Evolutionary conservation across 2,797 vertebrate genomes (phyloP).

Genomic region (Hemitrygon akajei): DNA sequence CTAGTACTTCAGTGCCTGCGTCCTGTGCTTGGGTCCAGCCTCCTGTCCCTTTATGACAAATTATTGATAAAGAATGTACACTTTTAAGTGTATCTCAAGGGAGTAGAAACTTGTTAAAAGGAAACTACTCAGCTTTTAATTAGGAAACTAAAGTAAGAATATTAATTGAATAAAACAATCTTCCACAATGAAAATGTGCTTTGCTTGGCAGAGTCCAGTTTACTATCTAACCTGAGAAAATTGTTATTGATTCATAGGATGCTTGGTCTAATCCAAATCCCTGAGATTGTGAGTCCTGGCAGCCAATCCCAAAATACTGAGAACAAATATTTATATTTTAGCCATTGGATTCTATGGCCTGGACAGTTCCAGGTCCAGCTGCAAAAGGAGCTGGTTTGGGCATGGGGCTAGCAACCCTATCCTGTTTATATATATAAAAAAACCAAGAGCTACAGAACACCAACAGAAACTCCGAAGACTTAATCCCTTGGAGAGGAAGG

Average conservation of each 20-base stretch:
- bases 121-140: background rate
- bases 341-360: too few species aligned
- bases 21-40: too few species aligned
- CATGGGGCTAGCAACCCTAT: too few species aligned
- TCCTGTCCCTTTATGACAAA: too few species aligned
- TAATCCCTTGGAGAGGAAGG: too few species aligned
- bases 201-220: background rate
- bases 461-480: too few species aligned
- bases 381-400: too few species aligned
- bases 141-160: background rate
- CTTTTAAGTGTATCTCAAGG: background rate
- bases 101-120: background rate
- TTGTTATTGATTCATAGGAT: background rate
- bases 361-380: too few species aligned
- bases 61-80: conserved; percentile 12
- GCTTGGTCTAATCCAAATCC: background rate
- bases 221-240: background rate
- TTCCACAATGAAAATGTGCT: background rate
- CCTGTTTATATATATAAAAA: too few species aligned
- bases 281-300: background rate
- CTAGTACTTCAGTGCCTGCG: too few species aligned
- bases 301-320: background rate
- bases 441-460: too few species aligned
- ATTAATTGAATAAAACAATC: background rate
- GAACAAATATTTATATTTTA: background rate